These are phyloP conservation scores for Sigmodon hispidus DNA, from an alignment of 2,113 vertebrate species.

Conservation along the genomic window DNA sequence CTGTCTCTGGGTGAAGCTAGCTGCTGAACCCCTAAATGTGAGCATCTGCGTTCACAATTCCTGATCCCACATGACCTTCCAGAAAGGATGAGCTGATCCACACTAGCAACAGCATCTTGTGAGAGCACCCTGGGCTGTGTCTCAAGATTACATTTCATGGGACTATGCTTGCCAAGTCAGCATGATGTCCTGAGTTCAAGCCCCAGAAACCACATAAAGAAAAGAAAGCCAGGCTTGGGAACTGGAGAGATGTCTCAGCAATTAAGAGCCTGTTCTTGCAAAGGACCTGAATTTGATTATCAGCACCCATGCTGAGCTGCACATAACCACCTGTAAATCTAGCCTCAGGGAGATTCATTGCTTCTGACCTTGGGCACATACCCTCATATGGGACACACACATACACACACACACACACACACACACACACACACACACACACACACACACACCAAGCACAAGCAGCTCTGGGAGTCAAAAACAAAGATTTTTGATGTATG, in stretches of 20 bases:
- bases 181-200: too few relatives aligned
- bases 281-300: too few relatives aligned
- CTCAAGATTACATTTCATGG: not conserved
- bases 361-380: not conserved
- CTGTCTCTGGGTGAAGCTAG: not conserved
- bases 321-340: not conserved
- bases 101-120: not conserved
- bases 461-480: not conserved
- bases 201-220: not conserved
- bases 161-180: too few relatives aligned
- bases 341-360: not conserved
- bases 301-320: not conserved
- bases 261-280: too few relatives aligned
- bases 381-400: not conserved
- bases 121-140: not conserved
- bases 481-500: not conserved
- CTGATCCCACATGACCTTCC: not conserved
- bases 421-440: too few relatives aligned
- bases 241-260: not conserved
- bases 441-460: too few relatives aligned
- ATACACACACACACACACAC: not conserved
- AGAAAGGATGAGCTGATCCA: not conserved
- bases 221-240: not conserved
- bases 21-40: not conserved
- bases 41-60: not conserved